These are phyloP conservation scores for Drosophila nigromelanica DNA, from an alignment of 1,140 invertebrate species.

Conservation along the genomic window DNA sequence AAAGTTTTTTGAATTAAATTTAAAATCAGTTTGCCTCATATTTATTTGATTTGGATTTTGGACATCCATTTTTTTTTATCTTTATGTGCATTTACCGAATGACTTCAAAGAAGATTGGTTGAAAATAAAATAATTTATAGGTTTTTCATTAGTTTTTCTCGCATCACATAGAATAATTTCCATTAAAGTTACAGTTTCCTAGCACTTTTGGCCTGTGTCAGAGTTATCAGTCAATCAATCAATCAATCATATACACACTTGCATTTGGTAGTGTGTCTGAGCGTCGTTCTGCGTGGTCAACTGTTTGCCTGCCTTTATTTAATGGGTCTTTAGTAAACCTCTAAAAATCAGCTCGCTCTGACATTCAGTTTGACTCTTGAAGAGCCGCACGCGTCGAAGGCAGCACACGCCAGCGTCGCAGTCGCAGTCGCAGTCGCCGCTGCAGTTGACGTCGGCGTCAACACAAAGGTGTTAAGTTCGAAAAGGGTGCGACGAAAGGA, in stretches of 20 bases:
- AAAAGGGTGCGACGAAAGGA: slow-evolving; percentile 59
- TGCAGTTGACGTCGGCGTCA: slow-evolving; percentile 8
- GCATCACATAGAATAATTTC: too few species aligned
- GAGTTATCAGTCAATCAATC: too few species aligned
- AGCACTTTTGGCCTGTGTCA: too few species aligned
- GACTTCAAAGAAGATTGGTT: too few species aligned
- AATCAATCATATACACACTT: neutral
- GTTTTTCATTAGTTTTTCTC: too few species aligned
- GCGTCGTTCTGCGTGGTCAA: neutral
- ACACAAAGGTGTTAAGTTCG: slow-evolving; percentile 66
- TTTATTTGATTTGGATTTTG: too few species aligned
- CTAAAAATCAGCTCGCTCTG: slow-evolving; percentile 29
- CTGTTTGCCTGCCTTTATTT: neutral
- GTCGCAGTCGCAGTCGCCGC: slow-evolving; percentile 16
- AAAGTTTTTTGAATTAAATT: too few species aligned
- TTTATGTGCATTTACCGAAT: too few species aligned
- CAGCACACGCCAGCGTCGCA: slow-evolving; percentile 55
- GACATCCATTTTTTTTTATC: too few species aligned
- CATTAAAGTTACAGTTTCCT: too few species aligned
- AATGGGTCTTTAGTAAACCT: slow-evolving; percentile 17
- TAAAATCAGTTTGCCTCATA: too few species aligned
- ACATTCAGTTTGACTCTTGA: slow-evolving; percentile 40
- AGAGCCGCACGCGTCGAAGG: slow-evolving; percentile 60
- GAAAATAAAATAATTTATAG: too few species aligned
- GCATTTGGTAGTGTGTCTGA: neutral